phyloP scores from a whole-genome alignment of 2,888 invertebrate genomes.

The Drosophila diplacantha region DNA sequence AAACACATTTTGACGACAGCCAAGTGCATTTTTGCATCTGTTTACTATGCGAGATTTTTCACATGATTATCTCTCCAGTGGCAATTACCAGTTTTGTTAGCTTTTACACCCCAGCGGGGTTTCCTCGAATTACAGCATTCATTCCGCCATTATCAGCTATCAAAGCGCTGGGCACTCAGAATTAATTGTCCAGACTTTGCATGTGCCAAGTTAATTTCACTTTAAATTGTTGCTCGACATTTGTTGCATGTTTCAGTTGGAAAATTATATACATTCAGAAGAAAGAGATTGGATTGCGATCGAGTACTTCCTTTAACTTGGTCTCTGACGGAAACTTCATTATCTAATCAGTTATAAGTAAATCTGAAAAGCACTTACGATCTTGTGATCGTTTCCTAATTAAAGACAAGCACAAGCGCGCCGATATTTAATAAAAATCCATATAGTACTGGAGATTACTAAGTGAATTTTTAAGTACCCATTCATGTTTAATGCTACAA shows the following conservation, averaged over 20 bases:
- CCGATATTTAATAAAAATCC: constrained; percentile 1
- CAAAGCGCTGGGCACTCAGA: constrained; percentile 29
- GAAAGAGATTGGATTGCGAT: constrained; percentile 1
- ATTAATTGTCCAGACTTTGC: constrained; percentile 32
- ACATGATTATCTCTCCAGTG: constrained; percentile 51
- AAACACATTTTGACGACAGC: constrained; percentile 8
- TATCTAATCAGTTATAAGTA: constrained; percentile 1
- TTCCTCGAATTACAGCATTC: constrained; percentile 19
- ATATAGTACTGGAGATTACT: no score
- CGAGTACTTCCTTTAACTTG: background rate
- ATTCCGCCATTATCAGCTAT: constrained; percentile 35
- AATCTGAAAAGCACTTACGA: constrained; percentile 3
- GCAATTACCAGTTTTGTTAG: constrained; percentile 61
- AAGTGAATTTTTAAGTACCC: constrained; percentile 4
- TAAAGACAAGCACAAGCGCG: constrained; percentile 10
- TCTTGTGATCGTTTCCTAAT: constrained; percentile 30
- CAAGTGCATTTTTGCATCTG: constrained; percentile 34
- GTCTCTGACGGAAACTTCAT: constrained; percentile 20
- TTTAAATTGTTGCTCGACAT: constrained; percentile 43
- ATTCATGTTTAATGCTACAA: constrained; percentile 4
- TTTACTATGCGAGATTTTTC: constrained; percentile 58
- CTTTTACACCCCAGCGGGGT: constrained; percentile 22
- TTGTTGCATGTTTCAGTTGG: constrained; percentile 33
- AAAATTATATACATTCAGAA: background rate
- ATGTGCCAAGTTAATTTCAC: constrained; percentile 35